phyloP scores from a whole-genome alignment of 2,797 vertebrate genomes.

The Buceros bicornis region DNA sequence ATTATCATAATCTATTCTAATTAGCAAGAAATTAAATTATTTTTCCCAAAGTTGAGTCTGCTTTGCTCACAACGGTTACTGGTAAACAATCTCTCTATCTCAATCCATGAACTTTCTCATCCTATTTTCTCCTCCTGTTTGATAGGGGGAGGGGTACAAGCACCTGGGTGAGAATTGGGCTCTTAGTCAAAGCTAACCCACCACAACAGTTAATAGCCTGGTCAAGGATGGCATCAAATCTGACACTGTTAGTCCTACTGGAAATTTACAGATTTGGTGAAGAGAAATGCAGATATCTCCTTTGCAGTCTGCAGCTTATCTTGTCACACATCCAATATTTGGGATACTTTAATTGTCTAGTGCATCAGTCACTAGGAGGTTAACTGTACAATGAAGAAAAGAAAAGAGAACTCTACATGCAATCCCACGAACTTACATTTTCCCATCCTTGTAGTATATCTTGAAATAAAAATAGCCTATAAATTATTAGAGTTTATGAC shows the following conservation, averaged over 20 bases:
- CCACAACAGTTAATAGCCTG: neutral
- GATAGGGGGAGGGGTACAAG: fast-evolving
- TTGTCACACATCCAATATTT: neutral
- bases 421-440: neutral
- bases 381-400: neutral
- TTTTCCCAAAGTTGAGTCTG: neutral
- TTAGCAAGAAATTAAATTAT: neutral
- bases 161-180: neutral
- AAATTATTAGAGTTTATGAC: neutral
- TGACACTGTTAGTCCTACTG: neutral
- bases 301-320: neutral
- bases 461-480: neutral
- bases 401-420: neutral
- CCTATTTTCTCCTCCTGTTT: neutral
- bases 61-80: neutral
- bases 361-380: neutral
- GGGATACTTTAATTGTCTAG: neutral
- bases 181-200: neutral
- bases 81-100: neutral
- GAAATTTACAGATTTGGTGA: neutral
- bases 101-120: neutral
- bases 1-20: neutral
- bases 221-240: neutral
- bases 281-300: neutral
- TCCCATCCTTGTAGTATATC: neutral